Base-by-base conservation (phyloP, 2,888 invertebrate species). In the Tuberolachnus salignus region DNA sequence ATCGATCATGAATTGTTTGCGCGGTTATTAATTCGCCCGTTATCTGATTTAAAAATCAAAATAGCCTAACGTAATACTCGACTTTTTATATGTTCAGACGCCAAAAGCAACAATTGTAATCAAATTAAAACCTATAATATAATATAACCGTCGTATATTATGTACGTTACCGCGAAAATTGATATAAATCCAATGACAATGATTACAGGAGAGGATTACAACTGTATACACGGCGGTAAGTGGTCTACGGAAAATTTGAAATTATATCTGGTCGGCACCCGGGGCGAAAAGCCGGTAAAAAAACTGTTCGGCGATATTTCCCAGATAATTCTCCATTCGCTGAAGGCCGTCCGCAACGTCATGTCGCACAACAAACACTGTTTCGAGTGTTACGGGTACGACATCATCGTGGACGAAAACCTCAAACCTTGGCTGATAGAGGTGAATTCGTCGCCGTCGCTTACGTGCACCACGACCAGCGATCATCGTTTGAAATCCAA, bases 381-480 rank as follows among this genome's bases (percentile, higher is more conserved):
- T 84, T 95, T 94, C 84, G 95, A 95, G 86, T 95, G 95, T 84
- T 97, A 97, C 84, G 97, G 97, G 55, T 97, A 95, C 85, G 97
- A 97, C 84, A 96, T 97, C 70, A 97, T 97, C 83, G 95, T 97
- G 83, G 97, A 97, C 85, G 93, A 95, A 84, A 92, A 92, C 83
- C 86, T 97, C 26, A 97, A 97, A 85, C 97, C 97, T 0, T 97
- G 95, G 95, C 87, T 95, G 14, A 93, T 95, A 72, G 95, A 95
- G 88, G 94, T 95, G n/a, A 97, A 97, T 85, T 95, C 97, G 0
- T 97, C 97, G 0, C 97, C 97, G 0, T 96, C 97, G 0, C 86
- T 97, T 81, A 94, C 96, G 1, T 94, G 96, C 0, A 98, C 97
- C 0, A 98, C 97, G 0, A 93, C 93, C 0, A 95, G 94, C 84